phyloP scores from a whole-genome alignment of 1,140 invertebrate genomes.

The Zeugodacus cucurbitae region DNA sequence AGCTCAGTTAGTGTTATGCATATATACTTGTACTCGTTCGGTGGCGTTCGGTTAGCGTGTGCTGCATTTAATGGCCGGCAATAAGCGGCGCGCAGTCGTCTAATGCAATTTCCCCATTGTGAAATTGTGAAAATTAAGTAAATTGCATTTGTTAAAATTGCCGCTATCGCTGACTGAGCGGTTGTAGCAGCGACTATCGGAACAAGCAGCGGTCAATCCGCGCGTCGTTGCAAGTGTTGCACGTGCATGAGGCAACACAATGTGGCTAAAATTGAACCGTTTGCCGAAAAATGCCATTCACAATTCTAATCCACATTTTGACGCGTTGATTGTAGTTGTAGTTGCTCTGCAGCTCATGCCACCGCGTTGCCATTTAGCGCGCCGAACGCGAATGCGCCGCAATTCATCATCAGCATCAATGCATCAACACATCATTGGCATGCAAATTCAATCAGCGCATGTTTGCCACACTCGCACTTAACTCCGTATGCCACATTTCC shows the following conservation, averaged over 20 bases:
- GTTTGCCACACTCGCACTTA: constrained; percentile 26
- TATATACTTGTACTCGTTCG: neutral
- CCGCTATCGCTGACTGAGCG: neutral
- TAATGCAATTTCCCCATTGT: constrained; percentile 32
- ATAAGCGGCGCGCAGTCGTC: neutral
- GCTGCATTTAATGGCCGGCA: neutral
- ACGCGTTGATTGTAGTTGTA: neutral
- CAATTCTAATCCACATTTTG: neutral
- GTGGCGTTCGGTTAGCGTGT: constrained; percentile 13
- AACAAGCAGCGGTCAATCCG: neutral
- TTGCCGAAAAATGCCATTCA: neutral
- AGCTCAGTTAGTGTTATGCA: neutral
- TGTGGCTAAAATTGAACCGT: neutral
- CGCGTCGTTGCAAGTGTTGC: too few species aligned
- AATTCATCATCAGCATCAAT: neutral
- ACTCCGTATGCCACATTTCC: neutral
- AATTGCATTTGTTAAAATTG: constrained; percentile 34
- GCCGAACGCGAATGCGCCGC: neutral
- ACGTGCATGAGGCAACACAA: neutral
- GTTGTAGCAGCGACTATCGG: neutral
- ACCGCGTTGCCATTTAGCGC: neutral
- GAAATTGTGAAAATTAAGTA: constrained; percentile 30
- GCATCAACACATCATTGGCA: constrained; percentile 29
- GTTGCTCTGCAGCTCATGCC: neutral
- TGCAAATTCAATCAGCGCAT: constrained; percentile 39